Evolutionary conservation across 1,140 invertebrate genomes (phyloP), one percentile per base, ranked within the genome.

Genomic region (Octopus sinensis): DNA sequence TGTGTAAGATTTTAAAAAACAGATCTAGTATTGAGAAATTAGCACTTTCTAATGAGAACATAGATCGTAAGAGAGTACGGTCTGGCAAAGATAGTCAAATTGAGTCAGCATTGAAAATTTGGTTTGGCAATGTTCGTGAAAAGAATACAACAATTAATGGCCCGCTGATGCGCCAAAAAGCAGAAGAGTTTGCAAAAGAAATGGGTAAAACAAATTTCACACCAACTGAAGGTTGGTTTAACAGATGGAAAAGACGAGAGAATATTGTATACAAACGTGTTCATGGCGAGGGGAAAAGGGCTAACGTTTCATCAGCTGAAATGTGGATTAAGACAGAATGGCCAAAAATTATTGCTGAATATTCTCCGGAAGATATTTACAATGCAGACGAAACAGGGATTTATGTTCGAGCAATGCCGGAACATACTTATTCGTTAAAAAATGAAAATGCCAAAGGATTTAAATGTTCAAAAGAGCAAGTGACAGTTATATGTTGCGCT

Each of bases 311-410:
- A 9, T 12, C 12, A 5, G 23, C n/a, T n/a, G 82, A 80, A 9
- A 23, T 53, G 13, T 81, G 79, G 80, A 51, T 68, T 6, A 76
- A 75, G 5, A 82, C 43, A n/a, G 53, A 78, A 62, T 62, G 83
- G 9, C 81, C 79, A 10, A 30, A 75, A 54, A 68, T 87, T 43
- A 62, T 85, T 30, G 77, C 83, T 75, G 84, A 85, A 30, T 91
- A 91, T 84, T 76, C 83, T 52, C 84, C 87, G 79, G 83, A 89
- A 76, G 85, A 91, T 82, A 87, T 91, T 79, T 92, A 88, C 85
- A 92, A 92, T 84, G 86, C 87, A 13, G 90, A 92, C 84, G 91
- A 92, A 87, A 91, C 89, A 71, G 89, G 89, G 10, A 84, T 92
- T 4, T 91, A 92, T 89, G 91, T 86, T 83, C 88, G 90, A 82